phyloP scores from a whole-genome alignment of 2,113 vertebrate species.

The Prochilodus magdalenae region DNA sequence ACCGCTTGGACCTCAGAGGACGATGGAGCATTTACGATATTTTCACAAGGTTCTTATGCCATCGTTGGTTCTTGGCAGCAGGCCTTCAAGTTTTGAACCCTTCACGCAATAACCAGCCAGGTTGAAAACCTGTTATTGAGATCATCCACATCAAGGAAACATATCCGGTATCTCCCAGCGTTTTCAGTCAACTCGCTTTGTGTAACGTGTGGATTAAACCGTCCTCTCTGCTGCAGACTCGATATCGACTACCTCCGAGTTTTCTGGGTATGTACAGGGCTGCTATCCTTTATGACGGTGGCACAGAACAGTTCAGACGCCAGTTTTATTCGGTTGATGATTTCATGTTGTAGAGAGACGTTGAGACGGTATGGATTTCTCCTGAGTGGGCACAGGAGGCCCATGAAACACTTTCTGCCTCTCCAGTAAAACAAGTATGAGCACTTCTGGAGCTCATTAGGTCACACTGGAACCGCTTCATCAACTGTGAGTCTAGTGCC shows the following conservation, averaged over 20 bases:
- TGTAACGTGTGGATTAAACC: conserved; percentile 82
- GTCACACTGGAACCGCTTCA: conserved; percentile 90
- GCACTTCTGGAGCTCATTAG: conserved; percentile 89
- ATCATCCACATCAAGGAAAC: conserved; percentile 80
- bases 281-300: conserved; percentile 85
- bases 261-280: conserved; percentile 94
- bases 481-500: conserved; percentile 83
- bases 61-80: conserved; percentile 58
- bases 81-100: conserved; percentile 73
- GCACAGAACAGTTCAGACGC: conserved; percentile 81
- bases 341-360: conserved; percentile 82
- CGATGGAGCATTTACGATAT: conserved; percentile 59
- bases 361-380: conserved; percentile 84
- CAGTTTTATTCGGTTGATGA: conserved; percentile 80
- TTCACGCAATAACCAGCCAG: conserved; percentile 85
- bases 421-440: conserved; percentile 85
- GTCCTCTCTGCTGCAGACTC: conserved; percentile 73
- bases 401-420: conserved; percentile 86
- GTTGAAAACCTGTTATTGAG: conserved; percentile 80
- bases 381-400: conserved; percentile 87
- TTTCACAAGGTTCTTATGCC: conserved; percentile 57
- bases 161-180: conserved; percentile 83
- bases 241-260: conserved; percentile 84
- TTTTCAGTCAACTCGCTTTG: conserved; percentile 83
- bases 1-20: conserved; percentile 80